Evolutionary conservation across 2,113 vertebrate species (phyloP), one percentile per base, ranked within the genome.

Genomic region (Zingel zingel): DNA sequence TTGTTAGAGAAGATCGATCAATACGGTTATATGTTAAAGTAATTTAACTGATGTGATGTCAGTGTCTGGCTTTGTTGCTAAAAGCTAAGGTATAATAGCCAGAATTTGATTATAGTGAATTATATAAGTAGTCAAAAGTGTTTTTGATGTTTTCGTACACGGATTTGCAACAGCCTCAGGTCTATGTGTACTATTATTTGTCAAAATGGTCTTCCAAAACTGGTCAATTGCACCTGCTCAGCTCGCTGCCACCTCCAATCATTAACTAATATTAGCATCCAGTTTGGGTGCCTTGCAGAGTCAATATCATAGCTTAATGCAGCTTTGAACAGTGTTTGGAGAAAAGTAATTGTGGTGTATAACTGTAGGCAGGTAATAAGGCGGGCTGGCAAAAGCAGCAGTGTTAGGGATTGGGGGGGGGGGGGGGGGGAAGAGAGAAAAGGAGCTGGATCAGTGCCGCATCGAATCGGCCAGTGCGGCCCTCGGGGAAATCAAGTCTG

Each of bases 401-500:
- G 81, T 12, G 15, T 74, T 81, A 66, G 69, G 67, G 76, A 90
- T 73, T 0, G 19, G 33, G 76, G 45, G 4, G 11, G 36, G 3
- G 30, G 30, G 30, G 2, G 30, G 30, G 30, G 30, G 30, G 0
- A 2, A 25, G 25, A 25, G 25, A 27, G 27, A 56, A 21, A 51
- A 62, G 63, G 80, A 18, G 21, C 54, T 77, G 83, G 78, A 85
- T 88, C 77, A 69, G 84, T 74, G 81, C 76, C 36, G 79, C 77
- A 77, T 74, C 10, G 74, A 89, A 83, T 82, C 30, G 61, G 88
- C 82, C 74, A 73, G 81, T 53, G 68, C 14, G 5, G 84, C 67
- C 93, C 88, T 83, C 54, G 2, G 92, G 91, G 93, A 94, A 94
- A 94, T 93, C 93, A 93, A 94, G 81, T 63, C 78, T 65, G 80